Base-by-base conservation (phyloP, 1,140 invertebrate species). In the Drosophila busckii region DNA sequence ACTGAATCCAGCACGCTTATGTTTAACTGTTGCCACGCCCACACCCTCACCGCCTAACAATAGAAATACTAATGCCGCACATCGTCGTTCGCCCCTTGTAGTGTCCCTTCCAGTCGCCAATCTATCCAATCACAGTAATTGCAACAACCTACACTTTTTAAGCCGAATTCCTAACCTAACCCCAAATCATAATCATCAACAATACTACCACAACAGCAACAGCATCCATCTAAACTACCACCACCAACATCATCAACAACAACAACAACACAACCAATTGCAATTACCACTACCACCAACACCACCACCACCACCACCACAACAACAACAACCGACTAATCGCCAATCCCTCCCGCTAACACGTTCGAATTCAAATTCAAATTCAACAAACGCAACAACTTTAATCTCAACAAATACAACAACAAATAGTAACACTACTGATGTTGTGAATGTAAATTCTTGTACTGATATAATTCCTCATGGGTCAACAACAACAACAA, bases 371-470 rank as follows among this genome's bases (percentile, higher is more conserved):
- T 84, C 71, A 83, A 83, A 76, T 83, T 84, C 71, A 83, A 83
- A 83, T 83, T 84, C 65, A 85, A 85, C 61, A 60, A 83, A 65
- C 63, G 73, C 84, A 84, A 85, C 73, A 75, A 84, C 60, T 71
- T 67, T 84, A 52, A 83, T 84, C 71, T 66, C 78, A 83, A 84
- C 50, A 70, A 85, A 70, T 73, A 64, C 84, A 85, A 86, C 84
- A 80, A 86, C 78, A 85, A 86, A 71, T 84, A 84, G 78, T 85
- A 82, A 69, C 62, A 40, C 59, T 70, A 78, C 73, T 86, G 73
- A 78, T 84, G 84, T 86, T 86, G 84, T 86, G 84, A 86, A 86
- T 86, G 84, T 86, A 70, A 86, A 86, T 86, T 86, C 84, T 86
- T 86, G 84, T 86, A 85, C 78, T 75, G 84, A 86, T 75, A 76